Evolutionary conservation across 2,888 invertebrate species (phyloP).

Genomic region (Dichetophora obliterata): DNA sequence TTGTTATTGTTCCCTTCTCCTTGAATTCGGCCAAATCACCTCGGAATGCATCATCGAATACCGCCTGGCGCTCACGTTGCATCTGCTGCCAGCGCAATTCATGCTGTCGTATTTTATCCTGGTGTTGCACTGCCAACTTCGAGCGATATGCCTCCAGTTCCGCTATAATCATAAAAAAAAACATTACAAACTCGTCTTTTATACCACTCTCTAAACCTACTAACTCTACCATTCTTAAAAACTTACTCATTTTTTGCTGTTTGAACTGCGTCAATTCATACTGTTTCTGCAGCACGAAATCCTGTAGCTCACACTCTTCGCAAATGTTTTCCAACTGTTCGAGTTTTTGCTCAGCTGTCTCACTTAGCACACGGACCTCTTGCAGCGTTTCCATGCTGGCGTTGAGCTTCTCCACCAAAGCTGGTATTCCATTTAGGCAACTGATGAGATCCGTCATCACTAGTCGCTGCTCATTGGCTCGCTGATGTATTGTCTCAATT

Average conservation of each 20-base stretch:
- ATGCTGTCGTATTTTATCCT: slow-evolving; percentile 72
- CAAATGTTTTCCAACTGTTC: slow-evolving; percentile 75
- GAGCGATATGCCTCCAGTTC: slow-evolving; percentile 69
- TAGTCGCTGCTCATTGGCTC: slow-evolving; percentile 54
- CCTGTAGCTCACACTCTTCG: slow-evolving; percentile 76
- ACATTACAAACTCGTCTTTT: no score
- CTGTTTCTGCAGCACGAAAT: slow-evolving; percentile 75
- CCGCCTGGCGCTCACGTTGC: slow-evolving; percentile 77
- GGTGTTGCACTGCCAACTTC: slow-evolving; percentile 73
- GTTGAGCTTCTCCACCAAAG: slow-evolving; percentile 66
- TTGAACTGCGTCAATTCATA: slow-evolving; percentile 76
- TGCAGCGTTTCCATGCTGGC: slow-evolving; percentile 67
- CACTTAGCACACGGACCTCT: slow-evolving; percentile 72
- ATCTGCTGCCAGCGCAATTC: slow-evolving; percentile 73
- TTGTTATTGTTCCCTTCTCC: slow-evolving; percentile 74
- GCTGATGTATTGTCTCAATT: slow-evolving; percentile 69
- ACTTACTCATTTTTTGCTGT: slow-evolving; percentile 75
- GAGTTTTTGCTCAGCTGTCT: slow-evolving; percentile 73
- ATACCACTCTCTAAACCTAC: no score
- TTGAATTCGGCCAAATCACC: slow-evolving; percentile 77
- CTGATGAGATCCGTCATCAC: slow-evolving; percentile 61
- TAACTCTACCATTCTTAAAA: no score
- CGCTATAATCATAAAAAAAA: slow-evolving; percentile 51
- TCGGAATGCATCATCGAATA: slow-evolving; percentile 79
- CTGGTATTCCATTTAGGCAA: slow-evolving; percentile 61